These are phyloP conservation scores for Aelia acuminata DNA, from an alignment of 2,888 invertebrate species.

Conservation along the genomic window DNA sequence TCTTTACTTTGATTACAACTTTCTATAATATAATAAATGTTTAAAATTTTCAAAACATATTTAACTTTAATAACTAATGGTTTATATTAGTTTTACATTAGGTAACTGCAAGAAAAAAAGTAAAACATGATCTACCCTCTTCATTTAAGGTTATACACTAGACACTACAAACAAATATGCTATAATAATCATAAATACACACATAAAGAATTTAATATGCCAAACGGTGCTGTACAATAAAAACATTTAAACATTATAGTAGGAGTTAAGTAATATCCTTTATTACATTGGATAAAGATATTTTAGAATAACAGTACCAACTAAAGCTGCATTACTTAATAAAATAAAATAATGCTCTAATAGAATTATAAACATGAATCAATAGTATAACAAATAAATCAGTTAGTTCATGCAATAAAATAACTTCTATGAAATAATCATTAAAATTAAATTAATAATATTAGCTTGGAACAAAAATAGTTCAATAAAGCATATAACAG, in stretches of 20 bases:
- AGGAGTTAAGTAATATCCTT: constrained; percentile 31
- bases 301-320: constrained; percentile 14
- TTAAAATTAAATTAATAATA: constrained; percentile 33
- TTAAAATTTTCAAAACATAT: background rate
- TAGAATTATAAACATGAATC: background rate
- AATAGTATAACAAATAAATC: background rate
- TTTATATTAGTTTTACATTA: constrained; percentile 34
- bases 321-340: constrained; percentile 20
- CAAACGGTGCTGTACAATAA: constrained; percentile 25
- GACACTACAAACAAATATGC: background rate
- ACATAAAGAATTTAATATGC: background rate
- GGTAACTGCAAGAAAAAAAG: constrained; percentile 11
- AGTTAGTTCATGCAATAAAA: background rate
- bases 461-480: constrained; percentile 17
- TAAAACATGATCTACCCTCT: background rate
- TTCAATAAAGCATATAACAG: constrained; percentile 42
- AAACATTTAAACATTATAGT: constrained; percentile 35
- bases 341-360: constrained; percentile 30
- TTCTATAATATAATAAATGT: constrained; percentile 14
- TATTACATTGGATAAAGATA: constrained; percentile 12
- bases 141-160: background rate
- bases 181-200: background rate
- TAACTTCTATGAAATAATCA: constrained; percentile 14
- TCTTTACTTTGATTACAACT: constrained; percentile 17
- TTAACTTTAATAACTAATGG: constrained; percentile 15